Evolutionary conservation across 2,888 invertebrate species (phyloP).

Genomic region (Tachystola acroxantha): DNA sequence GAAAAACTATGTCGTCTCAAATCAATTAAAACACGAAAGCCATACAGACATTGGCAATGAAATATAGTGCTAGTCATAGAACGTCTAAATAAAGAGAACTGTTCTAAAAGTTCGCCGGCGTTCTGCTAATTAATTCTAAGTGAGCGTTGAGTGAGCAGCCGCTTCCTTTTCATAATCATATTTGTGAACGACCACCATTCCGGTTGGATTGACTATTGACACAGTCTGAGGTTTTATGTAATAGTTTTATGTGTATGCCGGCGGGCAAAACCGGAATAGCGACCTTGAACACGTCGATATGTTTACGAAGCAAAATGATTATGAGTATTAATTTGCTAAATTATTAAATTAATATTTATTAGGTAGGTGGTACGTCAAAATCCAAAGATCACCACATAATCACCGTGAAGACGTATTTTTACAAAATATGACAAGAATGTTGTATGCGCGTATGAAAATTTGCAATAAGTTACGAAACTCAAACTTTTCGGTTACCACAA

Average conservation of each 20-base stretch:
- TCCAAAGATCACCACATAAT: neutral
- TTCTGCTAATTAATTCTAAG: slow-evolving; percentile 30
- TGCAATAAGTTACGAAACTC: no score
- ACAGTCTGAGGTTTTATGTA: slow-evolving; percentile 18
- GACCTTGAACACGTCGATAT: slow-evolving; percentile 29
- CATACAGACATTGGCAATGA: neutral
- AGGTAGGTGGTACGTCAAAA: neutral
- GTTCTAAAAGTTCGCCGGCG: slow-evolving; percentile 2
- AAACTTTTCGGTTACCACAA: no score
- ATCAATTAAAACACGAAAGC: no score
- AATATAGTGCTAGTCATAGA: neutral
- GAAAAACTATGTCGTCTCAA: no score
- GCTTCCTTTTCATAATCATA: slow-evolving; percentile 35
- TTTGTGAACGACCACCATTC: slow-evolving; percentile 26
- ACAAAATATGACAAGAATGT: no score
- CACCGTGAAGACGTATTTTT: no score
- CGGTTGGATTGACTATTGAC: slow-evolving; percentile 17
- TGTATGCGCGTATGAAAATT: no score
- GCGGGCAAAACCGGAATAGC: slow-evolving; percentile 26
- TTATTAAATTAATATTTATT: neutral
- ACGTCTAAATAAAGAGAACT: neutral
- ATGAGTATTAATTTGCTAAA: neutral
- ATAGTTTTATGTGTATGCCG: slow-evolving; percentile 18
- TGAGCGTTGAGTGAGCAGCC: slow-evolving; percentile 31
- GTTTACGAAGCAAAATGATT: slow-evolving; percentile 1